Evolutionary conservation across 2,113 vertebrate species (phyloP).

Genomic region (Sphyrna mokarran): DNA sequence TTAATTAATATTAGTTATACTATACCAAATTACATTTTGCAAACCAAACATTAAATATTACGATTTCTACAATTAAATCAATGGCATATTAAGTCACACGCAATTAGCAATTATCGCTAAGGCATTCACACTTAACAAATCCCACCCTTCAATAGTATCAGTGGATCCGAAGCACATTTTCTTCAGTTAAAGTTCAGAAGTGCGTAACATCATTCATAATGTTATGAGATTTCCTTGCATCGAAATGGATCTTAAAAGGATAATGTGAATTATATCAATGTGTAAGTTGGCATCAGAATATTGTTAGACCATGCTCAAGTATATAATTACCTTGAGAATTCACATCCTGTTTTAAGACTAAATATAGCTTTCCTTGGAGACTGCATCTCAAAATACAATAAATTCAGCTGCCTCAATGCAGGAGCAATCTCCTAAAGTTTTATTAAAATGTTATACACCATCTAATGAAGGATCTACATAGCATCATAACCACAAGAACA

Average conservation of each 20-base stretch:
- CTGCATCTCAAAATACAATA: conserved; percentile 22
- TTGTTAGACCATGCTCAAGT: background rate
- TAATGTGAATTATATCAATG: background rate
- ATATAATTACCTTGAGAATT: conserved; percentile 36
- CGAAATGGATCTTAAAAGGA: background rate
- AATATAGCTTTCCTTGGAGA: conserved; percentile 31
- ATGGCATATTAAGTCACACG: background rate
- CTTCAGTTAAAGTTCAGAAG: background rate
- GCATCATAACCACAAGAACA: conserved; percentile 6
- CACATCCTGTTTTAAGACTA: conserved; percentile 28
- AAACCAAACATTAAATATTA: conserved; percentile 16
- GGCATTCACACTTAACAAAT: background rate
- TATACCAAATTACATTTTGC: background rate
- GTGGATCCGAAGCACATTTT: background rate
- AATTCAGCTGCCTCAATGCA: conserved; percentile 6
- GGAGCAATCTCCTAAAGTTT: background rate
- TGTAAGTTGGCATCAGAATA: conserved; percentile 16
- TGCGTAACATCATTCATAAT: background rate
- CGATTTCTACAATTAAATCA: background rate
- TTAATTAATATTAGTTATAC: conserved; percentile 24
- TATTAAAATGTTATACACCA: background rate
- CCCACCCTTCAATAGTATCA: background rate
- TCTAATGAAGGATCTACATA: background rate
- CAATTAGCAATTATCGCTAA: background rate
- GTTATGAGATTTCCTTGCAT: background rate